phyloP scores from a whole-genome alignment of 2,113 vertebrate genomes.

The Nesogale talazaci region DNA sequence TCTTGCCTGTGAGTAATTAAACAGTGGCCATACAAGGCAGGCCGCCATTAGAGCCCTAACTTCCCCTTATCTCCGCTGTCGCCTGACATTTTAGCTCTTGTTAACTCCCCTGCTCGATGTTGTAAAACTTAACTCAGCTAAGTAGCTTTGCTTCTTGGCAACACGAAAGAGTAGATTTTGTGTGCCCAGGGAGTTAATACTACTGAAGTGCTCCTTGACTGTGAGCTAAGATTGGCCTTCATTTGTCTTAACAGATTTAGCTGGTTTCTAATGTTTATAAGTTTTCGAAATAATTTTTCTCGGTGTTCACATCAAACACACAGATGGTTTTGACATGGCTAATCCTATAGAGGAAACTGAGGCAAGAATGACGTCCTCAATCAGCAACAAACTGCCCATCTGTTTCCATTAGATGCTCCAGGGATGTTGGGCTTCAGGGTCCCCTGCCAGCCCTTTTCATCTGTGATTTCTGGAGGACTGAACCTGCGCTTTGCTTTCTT shows the following conservation, averaged over 20 bases:
- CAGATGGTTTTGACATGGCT: neutral
- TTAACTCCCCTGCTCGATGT: slow-evolving; percentile 60
- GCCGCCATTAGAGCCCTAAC: slow-evolving; percentile 63
- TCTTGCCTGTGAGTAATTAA: slow-evolving; percentile 62
- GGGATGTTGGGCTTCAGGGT: slow-evolving; percentile 11
- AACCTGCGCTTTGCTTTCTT: slow-evolving; percentile 34
- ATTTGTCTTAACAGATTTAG: neutral
- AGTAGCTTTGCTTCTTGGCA: slow-evolving; percentile 54
- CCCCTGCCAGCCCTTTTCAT: neutral
- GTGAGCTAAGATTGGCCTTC: slow-evolving; percentile 1
- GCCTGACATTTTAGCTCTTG: slow-evolving; percentile 67
- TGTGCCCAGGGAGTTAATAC: slow-evolving; percentile 11
- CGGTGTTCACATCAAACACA: neutral
- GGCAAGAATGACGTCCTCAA: neutral
- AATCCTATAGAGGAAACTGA: slow-evolving; percentile 16
- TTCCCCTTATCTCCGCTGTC: slow-evolving; percentile 65
- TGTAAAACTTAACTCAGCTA: slow-evolving; percentile 57
- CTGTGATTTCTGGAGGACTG: neutral
- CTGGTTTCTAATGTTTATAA: neutral
- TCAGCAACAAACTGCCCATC: neutral
- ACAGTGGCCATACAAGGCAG: neutral
- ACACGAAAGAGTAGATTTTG: neutral
- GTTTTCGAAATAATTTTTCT: slow-evolving; percentile 43
- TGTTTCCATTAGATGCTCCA: neutral
- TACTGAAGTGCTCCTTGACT: neutral